Evolutionary conservation across 2,113 vertebrate species (phyloP).

Genomic region (Craseonycteris thonglongyai): DNA sequence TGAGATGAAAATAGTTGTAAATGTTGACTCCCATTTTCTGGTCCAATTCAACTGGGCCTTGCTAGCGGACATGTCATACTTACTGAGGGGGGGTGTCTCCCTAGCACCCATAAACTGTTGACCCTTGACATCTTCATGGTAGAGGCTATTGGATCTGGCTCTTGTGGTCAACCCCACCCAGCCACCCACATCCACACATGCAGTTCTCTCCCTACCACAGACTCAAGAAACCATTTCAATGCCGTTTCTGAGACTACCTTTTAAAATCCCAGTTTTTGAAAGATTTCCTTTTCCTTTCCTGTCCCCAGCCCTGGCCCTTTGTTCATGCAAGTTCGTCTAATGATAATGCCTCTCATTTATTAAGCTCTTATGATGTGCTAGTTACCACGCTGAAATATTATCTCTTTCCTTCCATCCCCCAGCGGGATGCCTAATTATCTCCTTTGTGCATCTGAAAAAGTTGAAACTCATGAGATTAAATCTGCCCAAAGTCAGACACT

Average conservation of each 20-base stretch:
- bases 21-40: neutral
- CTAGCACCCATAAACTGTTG: too few species aligned
- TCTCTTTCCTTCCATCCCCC: neutral
- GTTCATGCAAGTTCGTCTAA: neutral
- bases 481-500: neutral
- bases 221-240: neutral
- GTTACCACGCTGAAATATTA: neutral
- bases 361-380: neutral
- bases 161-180: neutral
- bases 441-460: neutral
- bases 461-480: neutral
- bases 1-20: neutral
- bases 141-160: neutral
- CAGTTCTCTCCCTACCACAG: neutral
- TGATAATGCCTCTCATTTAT: neutral
- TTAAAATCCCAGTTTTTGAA: neutral
- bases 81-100: neutral
- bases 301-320: neutral
- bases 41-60: neutral
- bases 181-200: too few species aligned
- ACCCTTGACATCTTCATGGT: neutral
- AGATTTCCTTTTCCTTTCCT: neutral
- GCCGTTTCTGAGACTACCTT: neutral
- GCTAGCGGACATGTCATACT: neutral
- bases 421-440: neutral